Evolutionary conservation across 2,113 vertebrate genomes (phyloP).

Genomic region (Pseudorectes ferrugineus): DNA sequence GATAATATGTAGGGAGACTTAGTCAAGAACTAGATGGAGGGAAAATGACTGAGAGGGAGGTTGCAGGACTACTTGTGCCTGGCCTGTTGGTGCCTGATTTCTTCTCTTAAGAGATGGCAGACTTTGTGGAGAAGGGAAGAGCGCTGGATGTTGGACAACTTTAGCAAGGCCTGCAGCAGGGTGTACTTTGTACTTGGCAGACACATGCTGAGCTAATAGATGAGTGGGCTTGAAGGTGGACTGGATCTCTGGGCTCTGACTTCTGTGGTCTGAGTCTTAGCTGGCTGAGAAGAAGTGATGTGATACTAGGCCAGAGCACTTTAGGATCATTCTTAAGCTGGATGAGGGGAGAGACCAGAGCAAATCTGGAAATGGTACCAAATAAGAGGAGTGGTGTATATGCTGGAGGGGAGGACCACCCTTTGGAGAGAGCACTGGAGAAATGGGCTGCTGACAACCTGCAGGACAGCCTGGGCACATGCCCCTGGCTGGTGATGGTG

Average conservation of each 20-base stretch:
- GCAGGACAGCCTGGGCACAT: neutral
- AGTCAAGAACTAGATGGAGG: neutral
- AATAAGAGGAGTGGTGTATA: fast-evolving
- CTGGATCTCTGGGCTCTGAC: neutral
- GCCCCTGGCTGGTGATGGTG: neutral
- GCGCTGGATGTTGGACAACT: neutral
- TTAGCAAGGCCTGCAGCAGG: neutral
- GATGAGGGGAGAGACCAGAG: neutral
- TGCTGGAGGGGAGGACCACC: too few relatives aligned
- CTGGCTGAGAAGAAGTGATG: neutral
- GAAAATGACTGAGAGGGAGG: neutral
- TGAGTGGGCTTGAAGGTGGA: neutral
- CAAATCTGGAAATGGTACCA: neutral
- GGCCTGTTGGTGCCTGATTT: neutral
- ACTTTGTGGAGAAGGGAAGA: neutral
- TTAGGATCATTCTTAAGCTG: neutral
- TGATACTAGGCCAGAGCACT: neutral
- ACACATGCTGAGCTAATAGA: neutral
- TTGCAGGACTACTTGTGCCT: neutral
- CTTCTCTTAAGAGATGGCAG: neutral
- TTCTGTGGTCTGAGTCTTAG: neutral
- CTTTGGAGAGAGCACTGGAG: neutral
- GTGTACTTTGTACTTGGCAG: neutral
- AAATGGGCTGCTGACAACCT: neutral
- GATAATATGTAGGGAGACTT: neutral